These are phyloP conservation scores for Drosophila siamana DNA, from an alignment of 2,888 invertebrate species.

Conservation along the genomic window DNA sequence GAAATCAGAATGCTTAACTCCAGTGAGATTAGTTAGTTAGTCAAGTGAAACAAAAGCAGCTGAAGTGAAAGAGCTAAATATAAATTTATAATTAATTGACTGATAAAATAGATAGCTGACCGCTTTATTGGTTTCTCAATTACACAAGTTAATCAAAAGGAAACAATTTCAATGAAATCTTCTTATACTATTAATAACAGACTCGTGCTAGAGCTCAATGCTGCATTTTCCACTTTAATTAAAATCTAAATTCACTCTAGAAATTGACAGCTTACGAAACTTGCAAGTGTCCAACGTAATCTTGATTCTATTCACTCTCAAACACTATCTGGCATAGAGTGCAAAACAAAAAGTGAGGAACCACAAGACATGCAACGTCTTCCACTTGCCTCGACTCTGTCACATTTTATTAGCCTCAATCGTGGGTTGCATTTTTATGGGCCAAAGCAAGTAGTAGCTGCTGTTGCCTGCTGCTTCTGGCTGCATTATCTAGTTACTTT, in stretches of 20 bases:
- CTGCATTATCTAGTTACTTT: slow-evolving; percentile 74
- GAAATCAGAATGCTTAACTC: background rate
- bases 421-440: slow-evolving; percentile 26
- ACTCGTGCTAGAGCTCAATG: too few relatives aligned
- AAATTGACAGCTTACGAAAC: slow-evolving; percentile 4
- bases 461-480: slow-evolving; percentile 42
- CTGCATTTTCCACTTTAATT: background rate
- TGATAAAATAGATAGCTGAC: too few relatives aligned
- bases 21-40: background rate
- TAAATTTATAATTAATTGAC: background rate
- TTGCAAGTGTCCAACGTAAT: slow-evolving; percentile 6
- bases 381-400: slow-evolving; percentile 2
- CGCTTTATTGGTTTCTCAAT: too few relatives aligned
- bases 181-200: too few relatives aligned
- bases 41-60: background rate
- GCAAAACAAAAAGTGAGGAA: background rate
- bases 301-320: slow-evolving; percentile 10
- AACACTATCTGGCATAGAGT: background rate
- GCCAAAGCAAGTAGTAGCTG: slow-evolving; percentile 3
- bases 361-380: background rate
- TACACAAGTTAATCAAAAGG: too few relatives aligned
- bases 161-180: too few relatives aligned
- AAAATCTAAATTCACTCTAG: background rate
- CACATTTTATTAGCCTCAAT: slow-evolving; percentile 43
- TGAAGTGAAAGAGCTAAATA: background rate